Percentiles rank a stretch among this genome's conserved stretches.
Evolutionary conservation across 2,797 vertebrate species (phyloP).

Genomic region (Pagetopsis macropterus): DNA sequence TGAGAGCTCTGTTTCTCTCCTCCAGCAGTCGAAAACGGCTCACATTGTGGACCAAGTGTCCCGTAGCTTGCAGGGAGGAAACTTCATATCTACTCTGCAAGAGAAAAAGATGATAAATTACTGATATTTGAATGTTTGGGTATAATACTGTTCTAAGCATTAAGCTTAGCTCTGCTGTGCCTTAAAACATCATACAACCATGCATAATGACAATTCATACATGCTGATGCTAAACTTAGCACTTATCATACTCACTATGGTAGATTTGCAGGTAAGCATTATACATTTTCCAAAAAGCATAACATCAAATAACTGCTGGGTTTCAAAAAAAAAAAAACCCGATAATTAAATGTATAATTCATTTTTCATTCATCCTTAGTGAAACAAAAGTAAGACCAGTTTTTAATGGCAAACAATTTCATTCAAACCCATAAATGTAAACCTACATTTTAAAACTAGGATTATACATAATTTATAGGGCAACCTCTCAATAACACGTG

Average conservation of each 20-base stretch:
- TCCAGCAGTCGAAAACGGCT: slow-evolving; percentile 74
- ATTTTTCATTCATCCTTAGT: background rate
- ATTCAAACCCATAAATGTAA: slow-evolving; percentile 9
- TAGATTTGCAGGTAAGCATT: background rate
- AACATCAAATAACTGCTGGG: no score
- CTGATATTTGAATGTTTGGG: background rate
- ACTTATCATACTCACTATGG: background rate
- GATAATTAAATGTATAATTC: background rate
- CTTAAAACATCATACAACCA: background rate
- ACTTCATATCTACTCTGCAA: slow-evolving; percentile 81
- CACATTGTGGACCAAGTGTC: slow-evolving; percentile 54
- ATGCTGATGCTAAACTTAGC: slow-evolving; percentile 2
- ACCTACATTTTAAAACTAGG: background rate
- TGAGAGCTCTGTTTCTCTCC: slow-evolving; percentile 70
- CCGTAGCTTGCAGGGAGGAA: slow-evolving; percentile 66
- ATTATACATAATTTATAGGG: background rate
- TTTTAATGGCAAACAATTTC: background rate
- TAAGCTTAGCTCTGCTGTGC: no score
- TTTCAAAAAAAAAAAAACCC: no score
- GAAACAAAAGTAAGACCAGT: background rate
- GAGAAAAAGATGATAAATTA: slow-evolving; percentile 3
- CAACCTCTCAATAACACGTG: no score
- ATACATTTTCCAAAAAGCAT: background rate
- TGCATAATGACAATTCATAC: background rate
- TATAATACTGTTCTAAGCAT: background rate